These are phyloP conservation scores for Carposina sasakii DNA, from an alignment of 1,140 invertebrate species.

Conservation along the genomic window DNA sequence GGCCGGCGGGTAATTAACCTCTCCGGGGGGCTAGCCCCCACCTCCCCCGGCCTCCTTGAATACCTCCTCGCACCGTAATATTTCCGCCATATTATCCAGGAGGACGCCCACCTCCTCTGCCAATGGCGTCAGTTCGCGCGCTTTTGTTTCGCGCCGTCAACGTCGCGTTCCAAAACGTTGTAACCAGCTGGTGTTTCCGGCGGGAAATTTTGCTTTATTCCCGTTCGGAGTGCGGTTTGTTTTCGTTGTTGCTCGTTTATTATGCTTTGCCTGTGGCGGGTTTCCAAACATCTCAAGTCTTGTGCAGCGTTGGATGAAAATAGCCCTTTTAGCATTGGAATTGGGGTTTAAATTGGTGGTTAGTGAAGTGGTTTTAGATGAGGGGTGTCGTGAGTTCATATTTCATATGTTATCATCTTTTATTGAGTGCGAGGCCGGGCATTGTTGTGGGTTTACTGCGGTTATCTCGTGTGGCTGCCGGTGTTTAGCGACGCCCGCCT, in stretches of 20 bases:
- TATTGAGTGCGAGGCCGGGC: slow-evolving; percentile 68
- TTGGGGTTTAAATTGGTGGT: slow-evolving; percentile 22
- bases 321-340: too few relatives aligned
- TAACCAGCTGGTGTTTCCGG: slow-evolving; percentile 63
- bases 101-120: slow-evolving; percentile 66
- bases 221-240: slow-evolving; percentile 52
- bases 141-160: slow-evolving; percentile 64
- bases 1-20: slow-evolving; percentile 70
- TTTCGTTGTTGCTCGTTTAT: slow-evolving; percentile 60
- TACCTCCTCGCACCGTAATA: slow-evolving; percentile 64
- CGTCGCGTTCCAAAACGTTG: slow-evolving; percentile 60
- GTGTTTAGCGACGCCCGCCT: slow-evolving; percentile 59
- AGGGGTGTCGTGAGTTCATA: slow-evolving; percentile 67
- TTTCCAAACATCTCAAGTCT: slow-evolving; percentile 44
- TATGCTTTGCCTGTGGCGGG: slow-evolving; percentile 38
- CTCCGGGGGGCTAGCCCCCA: slow-evolving; percentile 26
- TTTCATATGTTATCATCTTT: slow-evolving; percentile 73
- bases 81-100: slow-evolving; percentile 68
- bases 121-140: slow-evolving; percentile 65
- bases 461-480: slow-evolving; percentile 59
- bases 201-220: slow-evolving; percentile 65
- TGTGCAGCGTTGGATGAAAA: too few relatives aligned
- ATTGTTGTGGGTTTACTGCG: slow-evolving; percentile 70
- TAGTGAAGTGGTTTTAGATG: slow-evolving; percentile 20
- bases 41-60: slow-evolving; percentile 44